Percentiles rank a stretch among this genome's conserved stretches.
phyloP scores from a whole-genome alignment of 1,140 invertebrate genomes.

The Reticulitermes speratus region DNA sequence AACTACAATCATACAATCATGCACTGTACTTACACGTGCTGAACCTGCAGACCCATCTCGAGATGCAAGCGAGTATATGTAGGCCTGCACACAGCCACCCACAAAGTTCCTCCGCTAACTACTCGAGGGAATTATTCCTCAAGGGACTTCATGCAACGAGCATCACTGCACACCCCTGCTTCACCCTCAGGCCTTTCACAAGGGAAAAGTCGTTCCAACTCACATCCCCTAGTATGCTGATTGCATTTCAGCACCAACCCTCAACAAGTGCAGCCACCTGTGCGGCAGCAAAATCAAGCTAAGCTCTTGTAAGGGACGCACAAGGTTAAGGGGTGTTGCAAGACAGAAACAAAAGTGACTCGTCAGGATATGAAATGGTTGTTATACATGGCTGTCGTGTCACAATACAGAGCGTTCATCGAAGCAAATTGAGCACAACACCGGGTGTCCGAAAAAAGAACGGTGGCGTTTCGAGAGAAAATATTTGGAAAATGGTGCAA shows the following conservation, averaged over 20 bases:
- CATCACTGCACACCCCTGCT: conserved; percentile 7
- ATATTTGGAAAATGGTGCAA: too few species aligned
- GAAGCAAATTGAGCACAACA: too few species aligned
- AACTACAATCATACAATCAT: too few species aligned
- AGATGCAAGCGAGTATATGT: neutral
- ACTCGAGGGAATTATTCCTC: neutral
- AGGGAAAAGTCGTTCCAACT: conserved; percentile 10
- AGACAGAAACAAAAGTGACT: neutral
- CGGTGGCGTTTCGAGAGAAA: too few species aligned
- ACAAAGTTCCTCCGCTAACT: neutral
- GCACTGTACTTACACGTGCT: too few species aligned
- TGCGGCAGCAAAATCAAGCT: neutral
- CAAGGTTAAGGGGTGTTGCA: too few species aligned
- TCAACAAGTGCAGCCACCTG: conserved; percentile 16
- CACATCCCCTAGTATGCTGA: neutral
- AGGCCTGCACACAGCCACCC: neutral
- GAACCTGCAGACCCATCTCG: neutral
- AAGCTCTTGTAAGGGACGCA: neutral
- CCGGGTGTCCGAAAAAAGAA: too few species aligned
- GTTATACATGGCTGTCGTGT: neutral
- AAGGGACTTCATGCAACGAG: neutral
- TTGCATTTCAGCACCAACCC: conserved; percentile 5
- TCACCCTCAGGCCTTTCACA: neutral
- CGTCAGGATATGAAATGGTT: neutral
- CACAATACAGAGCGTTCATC: too few species aligned